Conservation (phyloP, 2,888 invertebrate species). For the Microchrysa polita region DNA sequence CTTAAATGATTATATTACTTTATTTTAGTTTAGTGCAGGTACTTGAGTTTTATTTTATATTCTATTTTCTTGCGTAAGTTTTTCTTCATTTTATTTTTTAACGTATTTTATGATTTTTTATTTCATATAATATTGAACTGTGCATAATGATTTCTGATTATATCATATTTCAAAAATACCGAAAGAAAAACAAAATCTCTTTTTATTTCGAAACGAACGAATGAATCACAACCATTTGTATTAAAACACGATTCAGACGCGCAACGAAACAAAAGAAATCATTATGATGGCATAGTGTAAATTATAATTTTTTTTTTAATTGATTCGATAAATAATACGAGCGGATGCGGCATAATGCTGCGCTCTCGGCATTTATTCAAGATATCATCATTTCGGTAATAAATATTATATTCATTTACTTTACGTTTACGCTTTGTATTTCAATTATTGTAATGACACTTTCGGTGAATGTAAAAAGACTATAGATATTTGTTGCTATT, state of each 20-base stretch:
- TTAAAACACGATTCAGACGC: conserved; percentile 12
- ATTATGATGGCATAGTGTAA: not conserved
- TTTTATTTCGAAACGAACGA: conserved; percentile 15
- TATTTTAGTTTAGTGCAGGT: conserved; percentile 56
- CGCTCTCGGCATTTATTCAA: not conserved
- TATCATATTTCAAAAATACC: not conserved
- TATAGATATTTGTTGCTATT: conserved; percentile 35
- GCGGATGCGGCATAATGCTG: not conserved
- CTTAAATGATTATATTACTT: conserved; percentile 52
- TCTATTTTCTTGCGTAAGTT: conserved; percentile 52
- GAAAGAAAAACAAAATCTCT: too few species aligned
- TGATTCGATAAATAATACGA: too few species aligned
- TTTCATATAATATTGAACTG: conserved; percentile 37
- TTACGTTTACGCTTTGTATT: not conserved
- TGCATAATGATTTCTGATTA: not conserved
- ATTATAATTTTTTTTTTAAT: too few species aligned
- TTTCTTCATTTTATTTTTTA: conserved; percentile 60
- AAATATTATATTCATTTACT: conserved; percentile 45
- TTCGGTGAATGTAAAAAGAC: conserved; percentile 53
- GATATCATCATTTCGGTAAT: conserved; percentile 25
- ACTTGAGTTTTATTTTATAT: conserved; percentile 64
- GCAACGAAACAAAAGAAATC: conserved; percentile 10
- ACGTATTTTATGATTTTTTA: conserved; percentile 56
- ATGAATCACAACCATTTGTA: not conserved
- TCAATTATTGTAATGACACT: conserved; percentile 54